These are phyloP conservation scores for Megaptera novaeangliae DNA, from an alignment of 2,113 vertebrate genomes.

Conservation along the genomic window DNA sequence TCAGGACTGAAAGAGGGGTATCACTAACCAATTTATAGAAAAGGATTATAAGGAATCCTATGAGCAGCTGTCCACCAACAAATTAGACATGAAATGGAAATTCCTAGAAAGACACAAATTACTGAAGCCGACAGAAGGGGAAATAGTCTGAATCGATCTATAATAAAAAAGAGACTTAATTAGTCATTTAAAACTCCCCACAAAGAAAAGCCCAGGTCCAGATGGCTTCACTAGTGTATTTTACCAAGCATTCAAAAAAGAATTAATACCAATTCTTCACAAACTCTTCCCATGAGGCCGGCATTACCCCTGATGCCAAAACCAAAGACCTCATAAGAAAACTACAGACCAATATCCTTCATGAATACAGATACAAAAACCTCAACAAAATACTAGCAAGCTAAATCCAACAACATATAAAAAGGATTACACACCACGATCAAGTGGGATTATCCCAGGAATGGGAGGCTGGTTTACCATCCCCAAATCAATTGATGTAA, in stretches of 20 bases:
- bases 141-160: neutral
- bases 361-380: fast-evolving
- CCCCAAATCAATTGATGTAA: neutral
- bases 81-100: fast-evolving
- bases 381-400: neutral
- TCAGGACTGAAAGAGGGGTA: fast-evolving
- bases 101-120: neutral
- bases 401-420: fast-evolving
- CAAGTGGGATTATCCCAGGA: neutral
- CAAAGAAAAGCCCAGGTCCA: neutral
- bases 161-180: neutral
- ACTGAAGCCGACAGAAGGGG: neutral
- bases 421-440: fast-evolving
- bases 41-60: fast-evolving
- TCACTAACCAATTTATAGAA: fast-evolving
- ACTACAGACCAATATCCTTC: neutral
- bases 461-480: fast-evolving
- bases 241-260: neutral
- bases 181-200: neutral
- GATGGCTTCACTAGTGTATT: neutral
- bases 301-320: neutral
- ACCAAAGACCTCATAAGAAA: neutral
- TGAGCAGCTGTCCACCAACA: fast-evolving
- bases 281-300: neutral
- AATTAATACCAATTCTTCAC: neutral